A percentile compares a stretch with the other conserved stretches of the same genome.
These are phyloP conservation scores for Pipistrellus pipistrellus DNA, from an alignment of 2,797 vertebrate genomes.

Conservation along the genomic window DNA sequence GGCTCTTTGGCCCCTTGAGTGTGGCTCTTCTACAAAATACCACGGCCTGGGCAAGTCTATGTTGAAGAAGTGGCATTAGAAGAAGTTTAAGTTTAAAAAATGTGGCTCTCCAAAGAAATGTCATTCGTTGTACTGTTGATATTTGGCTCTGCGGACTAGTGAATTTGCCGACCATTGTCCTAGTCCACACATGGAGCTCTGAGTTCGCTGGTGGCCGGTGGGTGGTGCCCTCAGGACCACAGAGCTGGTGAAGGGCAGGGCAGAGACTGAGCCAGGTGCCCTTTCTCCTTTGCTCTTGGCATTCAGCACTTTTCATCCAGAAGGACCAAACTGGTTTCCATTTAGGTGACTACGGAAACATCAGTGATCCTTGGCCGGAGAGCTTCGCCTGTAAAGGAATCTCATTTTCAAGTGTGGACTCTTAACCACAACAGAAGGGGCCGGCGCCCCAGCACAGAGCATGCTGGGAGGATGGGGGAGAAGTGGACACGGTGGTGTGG, in stretches of 20 bases:
- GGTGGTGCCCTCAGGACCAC: not conserved
- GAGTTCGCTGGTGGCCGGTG: not conserved
- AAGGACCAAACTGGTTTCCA: not conserved
- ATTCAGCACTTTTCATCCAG: not conserved
- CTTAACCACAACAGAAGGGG: not conserved
- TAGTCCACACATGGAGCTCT: not conserved
- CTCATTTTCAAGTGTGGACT: not conserved
- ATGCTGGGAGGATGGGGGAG: not conserved
- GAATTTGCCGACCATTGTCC: too few species aligned
- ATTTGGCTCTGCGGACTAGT: too few species aligned
- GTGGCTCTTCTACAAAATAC: too few species aligned
- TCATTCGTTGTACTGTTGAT: too few species aligned
- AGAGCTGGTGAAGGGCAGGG: not conserved
- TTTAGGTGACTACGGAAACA: constrained; percentile 19
- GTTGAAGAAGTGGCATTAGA: too few species aligned
- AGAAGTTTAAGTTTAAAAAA: too few species aligned
- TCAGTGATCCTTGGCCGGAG: not conserved
- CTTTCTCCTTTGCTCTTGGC: not conserved
- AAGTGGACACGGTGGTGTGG: not conserved
- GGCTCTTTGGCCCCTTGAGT: too few species aligned
- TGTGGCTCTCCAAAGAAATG: too few species aligned
- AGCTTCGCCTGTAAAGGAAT: not conserved
- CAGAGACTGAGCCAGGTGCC: not conserved
- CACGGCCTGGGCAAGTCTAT: too few species aligned
- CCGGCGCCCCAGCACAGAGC: not conserved